phyloP scores from a whole-genome alignment of 2,113 vertebrate genomes.

The Pica pica region DNA sequence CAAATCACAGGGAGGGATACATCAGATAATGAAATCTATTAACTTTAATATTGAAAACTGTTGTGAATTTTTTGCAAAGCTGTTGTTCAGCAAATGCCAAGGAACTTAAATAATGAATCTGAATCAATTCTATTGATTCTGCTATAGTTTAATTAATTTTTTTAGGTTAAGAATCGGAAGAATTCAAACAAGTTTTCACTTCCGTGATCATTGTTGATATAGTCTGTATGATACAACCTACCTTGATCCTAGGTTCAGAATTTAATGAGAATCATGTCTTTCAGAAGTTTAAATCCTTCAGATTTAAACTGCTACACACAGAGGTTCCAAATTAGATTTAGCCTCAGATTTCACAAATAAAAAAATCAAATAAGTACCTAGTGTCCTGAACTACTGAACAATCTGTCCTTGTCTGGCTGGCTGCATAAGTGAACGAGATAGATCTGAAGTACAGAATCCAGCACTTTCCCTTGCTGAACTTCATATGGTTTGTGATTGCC shows the following conservation, averaged over 20 bases:
- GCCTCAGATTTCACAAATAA: not conserved
- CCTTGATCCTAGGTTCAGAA: not conserved
- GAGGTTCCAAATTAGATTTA: not conserved
- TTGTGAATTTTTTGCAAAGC: not conserved
- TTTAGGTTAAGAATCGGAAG: not conserved
- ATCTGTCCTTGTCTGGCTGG: not conserved
- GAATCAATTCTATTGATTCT: not conserved
- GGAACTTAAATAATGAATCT: not conserved
- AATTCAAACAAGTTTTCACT: not conserved
- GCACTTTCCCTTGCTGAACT: not conserved
- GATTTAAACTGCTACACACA: too few species aligned
- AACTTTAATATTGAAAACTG: not conserved
- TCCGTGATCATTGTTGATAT: not conserved
- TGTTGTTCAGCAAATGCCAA: not conserved
- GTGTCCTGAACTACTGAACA: not conserved
- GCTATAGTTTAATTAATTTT: not conserved
- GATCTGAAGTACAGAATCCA: not conserved
- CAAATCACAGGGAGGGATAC: not conserved
- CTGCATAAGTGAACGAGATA: not conserved
- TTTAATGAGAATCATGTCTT: not conserved
- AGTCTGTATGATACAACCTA: not conserved
- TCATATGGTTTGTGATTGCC: not conserved
- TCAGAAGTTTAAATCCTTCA: not conserved
- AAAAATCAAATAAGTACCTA: fast-evolving
- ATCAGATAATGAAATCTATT: not conserved